A percentile compares a stretch with the other conserved stretches of the same genome.
phyloP scores from a whole-genome alignment of 2,888 invertebrate species.

The Trichacis sp. region DNA sequence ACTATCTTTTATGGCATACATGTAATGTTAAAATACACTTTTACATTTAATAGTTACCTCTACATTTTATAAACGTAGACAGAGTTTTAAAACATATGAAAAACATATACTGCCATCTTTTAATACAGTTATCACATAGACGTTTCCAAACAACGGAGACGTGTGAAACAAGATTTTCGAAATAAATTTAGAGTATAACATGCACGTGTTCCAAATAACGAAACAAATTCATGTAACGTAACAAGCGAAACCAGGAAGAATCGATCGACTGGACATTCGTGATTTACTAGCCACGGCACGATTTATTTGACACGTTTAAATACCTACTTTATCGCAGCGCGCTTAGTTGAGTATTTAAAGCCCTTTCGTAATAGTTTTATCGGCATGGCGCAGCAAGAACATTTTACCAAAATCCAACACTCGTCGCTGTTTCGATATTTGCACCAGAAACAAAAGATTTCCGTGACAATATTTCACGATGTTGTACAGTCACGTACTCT shows the following conservation, averaged over 20 bases:
- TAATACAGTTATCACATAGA: too few species aligned
- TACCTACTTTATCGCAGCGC: conserved; percentile 57
- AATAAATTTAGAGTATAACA: conserved; percentile 8
- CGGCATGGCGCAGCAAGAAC: conserved; percentile 25
- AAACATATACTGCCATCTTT: too few species aligned
- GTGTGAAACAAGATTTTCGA: too few species aligned
- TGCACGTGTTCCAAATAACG: conserved; percentile 9
- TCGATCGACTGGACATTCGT: conserved; percentile 48
- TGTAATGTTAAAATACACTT: too few species aligned
- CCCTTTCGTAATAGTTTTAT: conserved; percentile 40
- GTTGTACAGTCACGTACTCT: background rate
- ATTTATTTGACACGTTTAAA: conserved; percentile 62
- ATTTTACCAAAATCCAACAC: conserved; percentile 33
- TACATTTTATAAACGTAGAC: too few species aligned
- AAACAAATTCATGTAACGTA: conserved; percentile 36
- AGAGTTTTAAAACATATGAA: too few species aligned
- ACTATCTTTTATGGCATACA: too few species aligned
- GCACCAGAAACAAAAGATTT: conserved; percentile 32
- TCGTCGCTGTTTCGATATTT: conserved; percentile 34
- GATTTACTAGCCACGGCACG: conserved; percentile 54
- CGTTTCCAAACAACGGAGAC: too few species aligned
- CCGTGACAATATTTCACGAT: conserved; percentile 29
- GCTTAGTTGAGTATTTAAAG: conserved; percentile 46
- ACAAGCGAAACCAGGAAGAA: conserved; percentile 37
- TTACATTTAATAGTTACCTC: too few species aligned